These are phyloP conservation scores for Heliconius charithonia DNA, from an alignment of 2,888 invertebrate genomes.

Conservation along the genomic window DNA sequence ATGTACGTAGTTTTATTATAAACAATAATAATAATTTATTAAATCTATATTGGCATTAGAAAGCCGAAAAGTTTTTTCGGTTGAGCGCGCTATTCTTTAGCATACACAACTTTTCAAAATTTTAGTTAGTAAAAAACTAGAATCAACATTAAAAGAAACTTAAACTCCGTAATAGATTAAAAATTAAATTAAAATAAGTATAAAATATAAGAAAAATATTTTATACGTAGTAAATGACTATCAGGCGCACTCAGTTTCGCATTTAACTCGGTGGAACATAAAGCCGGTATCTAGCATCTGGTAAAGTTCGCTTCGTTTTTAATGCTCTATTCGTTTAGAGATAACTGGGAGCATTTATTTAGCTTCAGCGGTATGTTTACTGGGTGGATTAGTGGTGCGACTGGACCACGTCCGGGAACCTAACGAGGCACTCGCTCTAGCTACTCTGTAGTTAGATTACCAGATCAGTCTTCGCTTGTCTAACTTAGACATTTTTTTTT, in stretches of 20 bases:
- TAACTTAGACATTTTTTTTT: slow-evolving; percentile 13
- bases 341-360: slow-evolving; percentile 32
- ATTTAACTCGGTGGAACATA: slow-evolving; percentile 17
- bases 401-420: slow-evolving; percentile 32
- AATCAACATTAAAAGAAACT: no score
- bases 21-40: no score
- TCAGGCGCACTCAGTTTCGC: not conserved
- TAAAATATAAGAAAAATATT: not conserved
- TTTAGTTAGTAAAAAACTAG: no score
- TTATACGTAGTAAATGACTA: not conserved
- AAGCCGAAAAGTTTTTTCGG: no score
- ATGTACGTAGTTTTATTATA: no score
- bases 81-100: no score
- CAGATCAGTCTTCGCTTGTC: not conserved
- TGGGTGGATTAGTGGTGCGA: slow-evolving; percentile 31
- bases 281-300: slow-evolving; percentile 23
- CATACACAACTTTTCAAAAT: no score
- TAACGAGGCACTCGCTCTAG: slow-evolving; percentile 36
- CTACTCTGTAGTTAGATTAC: not conserved
- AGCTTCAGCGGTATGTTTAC: slow-evolving; percentile 41
- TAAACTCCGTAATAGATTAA: no score
- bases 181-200: no score
- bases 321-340: slow-evolving; percentile 32
- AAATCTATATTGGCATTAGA: no score
- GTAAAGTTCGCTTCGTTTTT: slow-evolving; percentile 33